Percentiles rank a stretch among this genome's conserved stretches.
These are phyloP conservation scores for Labrus mixtus DNA, from an alignment of 2,113 vertebrate genomes.

Conservation along the genomic window DNA sequence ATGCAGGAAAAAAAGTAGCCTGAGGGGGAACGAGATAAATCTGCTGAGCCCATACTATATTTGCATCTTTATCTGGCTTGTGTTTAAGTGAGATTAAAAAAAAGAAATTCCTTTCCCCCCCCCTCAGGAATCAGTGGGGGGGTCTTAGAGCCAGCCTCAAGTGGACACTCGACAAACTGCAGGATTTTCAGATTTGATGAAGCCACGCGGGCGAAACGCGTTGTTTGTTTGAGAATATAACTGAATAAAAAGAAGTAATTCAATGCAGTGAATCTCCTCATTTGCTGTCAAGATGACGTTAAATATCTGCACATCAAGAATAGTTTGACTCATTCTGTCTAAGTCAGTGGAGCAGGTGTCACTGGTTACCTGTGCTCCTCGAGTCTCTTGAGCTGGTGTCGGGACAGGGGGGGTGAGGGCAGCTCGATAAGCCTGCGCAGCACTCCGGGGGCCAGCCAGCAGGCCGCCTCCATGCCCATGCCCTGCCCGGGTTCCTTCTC, in stretches of 20 bases:
- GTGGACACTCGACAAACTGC: no score
- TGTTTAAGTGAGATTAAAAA: not conserved
- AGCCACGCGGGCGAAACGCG: no score
- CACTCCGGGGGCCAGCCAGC: conserved; percentile 79
- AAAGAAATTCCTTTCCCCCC: not conserved
- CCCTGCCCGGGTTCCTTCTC: conserved; percentile 71
- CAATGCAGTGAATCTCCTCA: no score
- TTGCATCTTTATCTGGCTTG: not conserved
- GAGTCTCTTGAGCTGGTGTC: conserved; percentile 95
- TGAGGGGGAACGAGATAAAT: no score
- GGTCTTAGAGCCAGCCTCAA: no score
- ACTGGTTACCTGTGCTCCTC: conserved; percentile 90
- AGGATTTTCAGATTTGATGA: no score
- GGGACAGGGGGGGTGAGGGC: conserved; percentile 91
- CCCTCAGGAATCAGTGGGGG: not conserved
- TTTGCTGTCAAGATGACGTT: not conserved
- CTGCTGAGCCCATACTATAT: not conserved
- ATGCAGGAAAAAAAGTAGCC: no score
- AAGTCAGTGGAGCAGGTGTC: not conserved
- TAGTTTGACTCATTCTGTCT: no score
- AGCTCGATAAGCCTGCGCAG: conserved; percentile 91
- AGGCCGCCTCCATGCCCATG: conserved; percentile 75
- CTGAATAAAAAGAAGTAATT: no score
- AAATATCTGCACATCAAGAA: not conserved
- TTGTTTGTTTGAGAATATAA: no score